Percentiles rank a stretch among this genome's conserved stretches.
Conservation (phyloP, 1,140 invertebrate genomes). For the Camponotus pennsylvanicus region DNA sequence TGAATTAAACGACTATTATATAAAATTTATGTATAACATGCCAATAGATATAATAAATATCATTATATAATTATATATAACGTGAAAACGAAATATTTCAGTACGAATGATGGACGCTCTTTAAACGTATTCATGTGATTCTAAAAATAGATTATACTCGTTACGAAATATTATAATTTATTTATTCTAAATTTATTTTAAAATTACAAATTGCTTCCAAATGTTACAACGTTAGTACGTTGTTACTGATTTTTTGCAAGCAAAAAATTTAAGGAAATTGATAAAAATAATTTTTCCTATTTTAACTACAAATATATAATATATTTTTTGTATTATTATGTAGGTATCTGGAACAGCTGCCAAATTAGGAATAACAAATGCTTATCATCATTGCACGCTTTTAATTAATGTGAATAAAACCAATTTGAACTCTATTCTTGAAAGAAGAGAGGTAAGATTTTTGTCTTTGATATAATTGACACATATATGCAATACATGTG, state of each 20-base stretch:
- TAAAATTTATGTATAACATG: background rate
- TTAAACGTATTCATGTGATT: too few species aligned
- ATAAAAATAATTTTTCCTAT: background rate
- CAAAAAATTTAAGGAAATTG: background rate
- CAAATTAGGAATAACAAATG: conserved; percentile 93
- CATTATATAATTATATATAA: background rate
- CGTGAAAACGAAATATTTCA: background rate
- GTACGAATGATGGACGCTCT: background rate
- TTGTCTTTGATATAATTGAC: background rate
- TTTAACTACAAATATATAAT: conserved; percentile 19
- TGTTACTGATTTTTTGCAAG: too few species aligned
- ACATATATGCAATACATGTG: background rate
- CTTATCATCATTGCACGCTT: conserved; percentile 98
- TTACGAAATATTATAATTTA: background rate
- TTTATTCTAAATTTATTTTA: background rate
- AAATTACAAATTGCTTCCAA: background rate
- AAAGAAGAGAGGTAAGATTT: conserved; percentile 88
- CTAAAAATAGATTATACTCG: background rate
- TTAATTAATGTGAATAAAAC: conserved; percentile 94
- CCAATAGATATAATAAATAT: background rate
- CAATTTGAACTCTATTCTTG: conserved; percentile 89
- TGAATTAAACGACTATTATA: background rate
- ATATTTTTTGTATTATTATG: conserved; percentile 19
- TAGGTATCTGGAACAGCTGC: conserved; percentile 97
- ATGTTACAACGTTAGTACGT: background rate